These are phyloP conservation scores for Pseudotriccus pelzelni DNA, from an alignment of 2,797 vertebrate species.

Conservation along the genomic window DNA sequence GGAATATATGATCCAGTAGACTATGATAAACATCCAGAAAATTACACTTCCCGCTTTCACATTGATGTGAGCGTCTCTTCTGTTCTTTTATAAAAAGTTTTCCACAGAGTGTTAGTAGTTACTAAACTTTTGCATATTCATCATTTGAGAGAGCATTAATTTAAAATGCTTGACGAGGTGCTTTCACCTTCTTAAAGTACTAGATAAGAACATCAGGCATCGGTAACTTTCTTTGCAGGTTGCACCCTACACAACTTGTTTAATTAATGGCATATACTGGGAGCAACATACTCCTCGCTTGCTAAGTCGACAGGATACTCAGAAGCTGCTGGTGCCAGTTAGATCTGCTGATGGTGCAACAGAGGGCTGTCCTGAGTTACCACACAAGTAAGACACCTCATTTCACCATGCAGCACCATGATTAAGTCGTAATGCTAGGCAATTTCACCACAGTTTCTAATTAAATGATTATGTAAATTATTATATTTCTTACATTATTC, in stretches of 20 bases:
- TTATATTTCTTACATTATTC: not conserved
- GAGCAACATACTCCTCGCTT: constrained; percentile 91
- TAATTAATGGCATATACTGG: constrained; percentile 98
- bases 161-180: not conserved
- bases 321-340: constrained; percentile 82
- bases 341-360: constrained; percentile 45
- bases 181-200: not conserved
- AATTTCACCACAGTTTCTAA: not conserved
- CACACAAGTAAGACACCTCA: constrained; percentile 85
- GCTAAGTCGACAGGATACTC: constrained; percentile 85
- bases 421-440: not conserved
- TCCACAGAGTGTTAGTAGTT: not conserved
- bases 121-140: not conserved
- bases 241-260: constrained; percentile 93
- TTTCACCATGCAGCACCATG: not conserved
- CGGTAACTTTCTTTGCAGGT: constrained; percentile 79
- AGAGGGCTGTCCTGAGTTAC: constrained; percentile 86
- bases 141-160: not conserved
- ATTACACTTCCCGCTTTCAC: constrained; percentile 92
- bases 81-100: not conserved
- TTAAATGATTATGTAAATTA: too few relatives aligned
- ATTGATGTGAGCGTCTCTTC: constrained; percentile 82
- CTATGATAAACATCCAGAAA: constrained; percentile 90
- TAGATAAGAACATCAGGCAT: not conserved
- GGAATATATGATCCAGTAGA: constrained; percentile 88